These are phyloP conservation scores for Trichechus manatus DNA, from an alignment of 2,113 vertebrate species.

Conservation along the genomic window DNA sequence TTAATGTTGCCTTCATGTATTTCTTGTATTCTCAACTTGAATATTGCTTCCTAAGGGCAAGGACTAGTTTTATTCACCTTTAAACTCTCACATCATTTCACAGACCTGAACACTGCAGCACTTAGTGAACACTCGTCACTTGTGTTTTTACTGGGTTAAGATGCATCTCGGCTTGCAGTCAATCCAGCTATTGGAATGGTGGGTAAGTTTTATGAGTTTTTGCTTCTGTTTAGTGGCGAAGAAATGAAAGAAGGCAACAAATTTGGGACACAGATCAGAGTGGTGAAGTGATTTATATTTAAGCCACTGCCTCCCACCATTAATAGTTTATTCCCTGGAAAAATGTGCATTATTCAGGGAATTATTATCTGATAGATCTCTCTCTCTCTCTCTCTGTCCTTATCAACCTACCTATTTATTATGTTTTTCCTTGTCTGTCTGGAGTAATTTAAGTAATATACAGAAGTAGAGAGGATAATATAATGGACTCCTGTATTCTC, in stretches of 20 bases:
- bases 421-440: background rate
- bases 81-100: background rate
- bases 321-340: background rate
- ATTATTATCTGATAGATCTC: too few species aligned
- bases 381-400: too few species aligned
- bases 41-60: background rate
- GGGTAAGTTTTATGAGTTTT: background rate
- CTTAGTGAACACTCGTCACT: too few species aligned
- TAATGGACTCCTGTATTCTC: background rate
- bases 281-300: background rate
- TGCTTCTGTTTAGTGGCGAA: background rate
- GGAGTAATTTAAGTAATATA: background rate
- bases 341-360: background rate
- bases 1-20: background rate
- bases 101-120: background rate
- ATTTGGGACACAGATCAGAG: background rate
- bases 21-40: background rate
- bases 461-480: background rate
- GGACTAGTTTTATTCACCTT: background rate
- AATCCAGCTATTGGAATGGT: background rate
- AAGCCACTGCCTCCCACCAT: background rate
- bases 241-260: background rate
- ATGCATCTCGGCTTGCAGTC: background rate
- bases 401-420: too few species aligned
- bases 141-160: background rate